These are phyloP conservation scores for Zaprionus bogoriensis DNA, from an alignment of 2,888 invertebrate genomes.

Conservation along the genomic window DNA sequence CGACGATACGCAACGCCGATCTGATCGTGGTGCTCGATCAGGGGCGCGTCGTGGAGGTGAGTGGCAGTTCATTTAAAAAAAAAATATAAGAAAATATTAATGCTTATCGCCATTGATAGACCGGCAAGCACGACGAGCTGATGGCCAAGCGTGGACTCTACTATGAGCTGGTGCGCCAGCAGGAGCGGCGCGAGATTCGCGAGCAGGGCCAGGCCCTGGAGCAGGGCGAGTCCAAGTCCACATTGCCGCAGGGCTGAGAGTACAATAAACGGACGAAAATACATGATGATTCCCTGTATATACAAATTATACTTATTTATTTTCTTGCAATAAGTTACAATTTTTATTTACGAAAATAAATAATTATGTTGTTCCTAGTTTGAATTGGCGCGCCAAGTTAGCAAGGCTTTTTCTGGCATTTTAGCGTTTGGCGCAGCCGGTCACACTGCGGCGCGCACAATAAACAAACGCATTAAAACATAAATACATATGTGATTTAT, in stretches of 20 bases:
- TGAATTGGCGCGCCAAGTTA: background rate
- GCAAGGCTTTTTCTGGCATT: background rate
- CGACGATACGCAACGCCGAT: slow-evolving; percentile 95
- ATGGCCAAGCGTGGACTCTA: slow-evolving; percentile 91
- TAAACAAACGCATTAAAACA: too few species aligned
- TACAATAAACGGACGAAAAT: slow-evolving; percentile 26
- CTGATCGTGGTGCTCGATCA: slow-evolving; percentile 94
- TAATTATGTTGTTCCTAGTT: slow-evolving; percentile 5
- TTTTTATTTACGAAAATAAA: slow-evolving; percentile 5
- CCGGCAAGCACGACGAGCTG: slow-evolving; percentile 92
- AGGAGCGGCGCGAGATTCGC: slow-evolving; percentile 84
- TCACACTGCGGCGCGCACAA: too few species aligned
- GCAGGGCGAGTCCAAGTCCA: background rate
- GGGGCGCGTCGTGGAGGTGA: slow-evolving; percentile 92
- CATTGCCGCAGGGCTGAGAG: slow-evolving; percentile 18
- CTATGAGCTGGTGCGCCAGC: slow-evolving; percentile 92
- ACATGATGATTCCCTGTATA: slow-evolving; percentile 56
- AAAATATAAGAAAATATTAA: background rate
- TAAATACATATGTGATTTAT: too few species aligned
- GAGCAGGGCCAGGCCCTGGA: slow-evolving; percentile 48
- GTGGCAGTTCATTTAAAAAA: too few species aligned
- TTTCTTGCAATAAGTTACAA: slow-evolving; percentile 11
- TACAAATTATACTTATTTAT: slow-evolving; percentile 23
- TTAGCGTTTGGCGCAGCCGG: too few species aligned
- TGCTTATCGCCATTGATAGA: slow-evolving; percentile 83